Conservation (phyloP, 2,888 invertebrate species). For the Phengaris alcon region DNA sequence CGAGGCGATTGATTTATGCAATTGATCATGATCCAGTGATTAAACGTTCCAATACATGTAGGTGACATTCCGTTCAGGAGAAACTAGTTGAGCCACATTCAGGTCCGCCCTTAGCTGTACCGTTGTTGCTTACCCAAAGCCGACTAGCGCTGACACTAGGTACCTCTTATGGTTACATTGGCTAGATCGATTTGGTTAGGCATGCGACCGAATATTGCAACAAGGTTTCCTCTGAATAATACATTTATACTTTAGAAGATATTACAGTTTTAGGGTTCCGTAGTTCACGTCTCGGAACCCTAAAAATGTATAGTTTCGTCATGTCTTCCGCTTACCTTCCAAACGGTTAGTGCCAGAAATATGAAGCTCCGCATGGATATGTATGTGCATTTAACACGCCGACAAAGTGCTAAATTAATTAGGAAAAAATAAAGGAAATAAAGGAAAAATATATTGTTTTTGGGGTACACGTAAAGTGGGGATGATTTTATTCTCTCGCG, state of each 20-base stretch:
- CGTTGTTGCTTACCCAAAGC: slow-evolving; percentile 53
- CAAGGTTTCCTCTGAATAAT: not conserved
- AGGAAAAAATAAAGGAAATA: no score
- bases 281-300: not conserved
- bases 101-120: slow-evolving; percentile 67
- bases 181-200: not conserved
- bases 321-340: no score
- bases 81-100: slow-evolving; percentile 72
- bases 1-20: slow-evolving; percentile 11
- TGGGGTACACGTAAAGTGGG: no score
- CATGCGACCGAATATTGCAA: not conserved
- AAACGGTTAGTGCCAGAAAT: no score
- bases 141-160: slow-evolving; percentile 44
- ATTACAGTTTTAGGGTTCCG: not conserved
- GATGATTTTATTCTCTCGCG: no score
- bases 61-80: slow-evolving; percentile 67
- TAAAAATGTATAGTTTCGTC: not conserved
- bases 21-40: slow-evolving; percentile 35
- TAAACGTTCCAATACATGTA: slow-evolving; percentile 49
- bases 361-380: no score
- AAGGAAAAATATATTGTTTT: no score
- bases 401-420: no score
- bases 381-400: no score
- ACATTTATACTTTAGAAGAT: no score
- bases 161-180: not conserved